phyloP scores from a whole-genome alignment of 1,140 invertebrate genomes.

The Mactra quadrangularis region DNA sequence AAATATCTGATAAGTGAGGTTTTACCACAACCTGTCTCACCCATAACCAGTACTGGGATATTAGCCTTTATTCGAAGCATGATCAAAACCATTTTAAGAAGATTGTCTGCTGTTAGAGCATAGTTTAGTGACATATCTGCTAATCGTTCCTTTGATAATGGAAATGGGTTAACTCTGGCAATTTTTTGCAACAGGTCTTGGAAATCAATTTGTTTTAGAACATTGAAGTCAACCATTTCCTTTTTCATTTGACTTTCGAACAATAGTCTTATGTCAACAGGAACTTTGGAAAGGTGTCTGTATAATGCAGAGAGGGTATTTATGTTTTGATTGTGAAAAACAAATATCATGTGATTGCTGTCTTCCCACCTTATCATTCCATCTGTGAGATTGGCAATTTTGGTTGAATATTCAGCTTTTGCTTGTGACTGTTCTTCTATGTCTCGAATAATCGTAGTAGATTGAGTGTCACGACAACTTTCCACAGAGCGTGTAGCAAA shows the following conservation, averaged over 20 bases:
- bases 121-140: constrained; percentile 55
- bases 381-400: constrained; percentile 14
- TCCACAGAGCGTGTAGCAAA: constrained; percentile 68
- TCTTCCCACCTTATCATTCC: constrained; percentile 72
- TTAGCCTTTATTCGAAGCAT: constrained; percentile 61
- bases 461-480: constrained; percentile 60
- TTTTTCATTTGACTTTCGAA: constrained; percentile 70
- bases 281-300: constrained; percentile 57
- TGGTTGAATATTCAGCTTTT: background rate
- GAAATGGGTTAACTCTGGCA: constrained; percentile 28
- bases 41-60: constrained; percentile 79
- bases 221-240: constrained; percentile 49
- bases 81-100: constrained; percentile 72
- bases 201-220: constrained; percentile 45
- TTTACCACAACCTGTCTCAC: constrained; percentile 80
- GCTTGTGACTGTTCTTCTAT: background rate
- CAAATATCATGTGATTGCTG: constrained; percentile 69
- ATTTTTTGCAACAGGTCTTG: constrained; percentile 61
- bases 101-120: constrained; percentile 71
- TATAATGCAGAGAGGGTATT: constrained; percentile 69
- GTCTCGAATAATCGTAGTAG: background rate
- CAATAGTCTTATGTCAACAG: constrained; percentile 51
- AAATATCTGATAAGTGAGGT: constrained; percentile 69
- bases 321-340: constrained; percentile 70
- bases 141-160: background rate